phyloP scores from a whole-genome alignment of 2,797 vertebrate genomes.

The Acomys russatus region DNA sequence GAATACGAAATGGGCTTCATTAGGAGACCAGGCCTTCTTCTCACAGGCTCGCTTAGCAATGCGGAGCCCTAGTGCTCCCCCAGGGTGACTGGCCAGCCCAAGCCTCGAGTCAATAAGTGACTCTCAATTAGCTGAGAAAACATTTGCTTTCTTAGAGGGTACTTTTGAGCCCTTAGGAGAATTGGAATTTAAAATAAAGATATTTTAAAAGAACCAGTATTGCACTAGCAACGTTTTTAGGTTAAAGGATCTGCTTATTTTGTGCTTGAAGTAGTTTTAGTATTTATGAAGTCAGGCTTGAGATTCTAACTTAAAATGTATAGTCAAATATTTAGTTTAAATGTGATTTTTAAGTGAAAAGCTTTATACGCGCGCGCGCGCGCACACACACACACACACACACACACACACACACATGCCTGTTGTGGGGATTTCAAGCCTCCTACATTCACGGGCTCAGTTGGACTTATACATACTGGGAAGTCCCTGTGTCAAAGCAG shows the following conservation, averaged over 20 bases:
- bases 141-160: neutral
- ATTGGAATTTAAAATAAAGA: constrained; percentile 39
- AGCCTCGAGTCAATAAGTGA: neutral
- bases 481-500: constrained; percentile 44
- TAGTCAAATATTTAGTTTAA: constrained; percentile 55
- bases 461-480: constrained; percentile 37
- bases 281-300: constrained; percentile 18
- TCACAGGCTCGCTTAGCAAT: neutral
- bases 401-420: no score
- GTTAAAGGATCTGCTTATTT: constrained; percentile 20
- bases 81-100: neutral
- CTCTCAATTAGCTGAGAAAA: constrained; percentile 29
- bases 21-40: neutral
- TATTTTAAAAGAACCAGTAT: constrained; percentile 32
- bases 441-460: constrained; percentile 9
- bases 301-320: constrained; percentile 56
- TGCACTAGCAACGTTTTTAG: neutral
- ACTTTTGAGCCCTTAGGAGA: constrained; percentile 1
- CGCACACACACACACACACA: no score
- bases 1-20: neutral
- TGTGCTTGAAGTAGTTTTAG: constrained; percentile 28
- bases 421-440: neutral
- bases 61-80: neutral
- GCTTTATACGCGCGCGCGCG: no score
- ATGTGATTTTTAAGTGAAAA: constrained; percentile 61